Base-by-base conservation (phyloP, 2,888 invertebrate species). In the Oligia latruncula region DNA sequence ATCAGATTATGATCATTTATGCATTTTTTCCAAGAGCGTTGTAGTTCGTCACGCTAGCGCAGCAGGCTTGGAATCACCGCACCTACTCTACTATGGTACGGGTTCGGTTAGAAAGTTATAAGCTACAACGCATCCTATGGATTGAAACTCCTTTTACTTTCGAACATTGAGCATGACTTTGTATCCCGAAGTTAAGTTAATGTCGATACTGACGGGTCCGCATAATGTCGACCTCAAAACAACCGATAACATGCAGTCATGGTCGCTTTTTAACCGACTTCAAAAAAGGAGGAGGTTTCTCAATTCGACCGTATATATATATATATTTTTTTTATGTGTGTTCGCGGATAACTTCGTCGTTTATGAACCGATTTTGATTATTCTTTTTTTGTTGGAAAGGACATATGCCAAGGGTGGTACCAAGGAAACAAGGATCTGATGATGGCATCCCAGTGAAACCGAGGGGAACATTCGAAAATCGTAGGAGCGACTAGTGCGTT, bases 1-100 rank as follows among this genome's bases (percentile, higher is more conserved):
- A 55, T 46, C 46, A 55, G 46, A 62, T 71, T 77, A 77, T 15
- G 5, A 58, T 78, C 3, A 5, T 58, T 65, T 68, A 46, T 17
- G 71, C 13, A 46, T 62, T 64, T 35, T n/a, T 55, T 29, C 29
- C 20, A n/a, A 77, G 23, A 17, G 43, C 35, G 52, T 55, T 43
- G 20, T 5, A 52, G n/a, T 58, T 49, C 0, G 17, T 71, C 23
- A 49, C 0, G 17, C 15, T 23, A 23, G 0, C 17, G 6, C 23
- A 46, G 11, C 13, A 46, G 17, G 35, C 35, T 17, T 46, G 23
- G 55, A 35, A 23, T 46, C 15, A 20, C 9, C 71, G 43, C 17
- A 11, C 23, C 17, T 17, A 40, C 35, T 40, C 20, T n/a, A 55
- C 74, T 43, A 6, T 20, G 43, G 40, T 43, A 35, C 52, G 29